These are phyloP conservation scores for Pterois miles DNA, from an alignment of 2,797 vertebrate species.

Conservation along the genomic window DNA sequence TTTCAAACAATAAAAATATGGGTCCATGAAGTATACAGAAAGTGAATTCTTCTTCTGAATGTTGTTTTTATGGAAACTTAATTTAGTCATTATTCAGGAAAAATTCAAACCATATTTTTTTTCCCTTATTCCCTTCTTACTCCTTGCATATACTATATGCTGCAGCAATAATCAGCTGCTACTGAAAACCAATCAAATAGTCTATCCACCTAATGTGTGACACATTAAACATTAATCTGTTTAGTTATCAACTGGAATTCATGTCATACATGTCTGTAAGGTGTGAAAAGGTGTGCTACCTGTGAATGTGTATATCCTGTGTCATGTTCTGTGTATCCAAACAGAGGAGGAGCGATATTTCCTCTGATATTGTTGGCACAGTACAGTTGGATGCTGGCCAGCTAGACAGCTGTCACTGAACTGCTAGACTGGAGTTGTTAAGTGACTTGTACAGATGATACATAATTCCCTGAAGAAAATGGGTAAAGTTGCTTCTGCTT, in stretches of 20 bases:
- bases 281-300: slow-evolving; percentile 5
- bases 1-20: neutral
- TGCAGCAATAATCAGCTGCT: neutral
- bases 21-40: neutral
- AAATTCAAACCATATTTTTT: neutral
- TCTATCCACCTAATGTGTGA: neutral
- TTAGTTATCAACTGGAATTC: neutral
- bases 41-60: neutral
- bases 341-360: slow-evolving; percentile 26
- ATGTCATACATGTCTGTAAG: neutral
- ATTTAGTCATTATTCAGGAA: neutral
- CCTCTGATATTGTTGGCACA: slow-evolving; percentile 36
- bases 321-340: slow-evolving; percentile 23
- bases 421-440: neutral
- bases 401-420: slow-evolving; percentile 36
- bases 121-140: neutral
- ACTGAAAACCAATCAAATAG: no score
- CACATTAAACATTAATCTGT: neutral
- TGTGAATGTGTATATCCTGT: slow-evolving; percentile 4
- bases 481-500: neutral
- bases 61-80: neutral
- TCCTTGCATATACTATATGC: neutral
- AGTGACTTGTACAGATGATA: neutral
- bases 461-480: neutral
- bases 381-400: slow-evolving; percentile 35